These are phyloP conservation scores for Dryobotodes eremita DNA, from an alignment of 2,888 invertebrate species.

Conservation along the genomic window DNA sequence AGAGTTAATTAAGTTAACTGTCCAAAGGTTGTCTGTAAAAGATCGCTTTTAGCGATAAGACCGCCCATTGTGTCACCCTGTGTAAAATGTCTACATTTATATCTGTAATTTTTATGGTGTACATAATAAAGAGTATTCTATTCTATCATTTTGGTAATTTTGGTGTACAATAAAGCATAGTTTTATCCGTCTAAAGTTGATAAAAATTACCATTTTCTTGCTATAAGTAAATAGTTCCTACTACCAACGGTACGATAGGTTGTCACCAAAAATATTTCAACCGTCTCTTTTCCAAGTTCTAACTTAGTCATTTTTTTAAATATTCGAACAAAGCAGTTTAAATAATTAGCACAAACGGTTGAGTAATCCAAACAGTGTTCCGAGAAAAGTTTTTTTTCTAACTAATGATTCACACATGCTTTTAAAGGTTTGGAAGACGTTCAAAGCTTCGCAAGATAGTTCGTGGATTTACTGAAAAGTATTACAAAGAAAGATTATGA, in stretches of 20 bases:
- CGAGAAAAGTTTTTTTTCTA: slow-evolving; percentile 34
- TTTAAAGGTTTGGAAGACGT: slow-evolving; percentile 4
- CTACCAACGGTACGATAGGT: neutral
- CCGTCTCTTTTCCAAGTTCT: neutral
- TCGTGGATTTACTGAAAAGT: slow-evolving; percentile 6
- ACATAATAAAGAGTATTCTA: no score
- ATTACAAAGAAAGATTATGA: slow-evolving; percentile 14
- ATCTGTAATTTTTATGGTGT: no score
- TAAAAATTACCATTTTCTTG: neutral
- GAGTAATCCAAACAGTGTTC: slow-evolving; percentile 56
- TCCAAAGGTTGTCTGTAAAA: no score
- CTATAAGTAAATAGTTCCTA: neutral
- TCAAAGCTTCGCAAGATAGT: neutral
- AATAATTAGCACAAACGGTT: slow-evolving; percentile 42
- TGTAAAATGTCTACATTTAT: no score
- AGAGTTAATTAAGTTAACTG: no score
- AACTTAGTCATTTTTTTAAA: slow-evolving; percentile 44
- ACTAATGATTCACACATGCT: slow-evolving; percentile 47
- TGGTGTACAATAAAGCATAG: neutral
- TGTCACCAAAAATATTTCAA: neutral
- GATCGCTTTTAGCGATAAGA: no score
- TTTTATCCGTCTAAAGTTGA: neutral
- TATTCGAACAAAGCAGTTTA: neutral
- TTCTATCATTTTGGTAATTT: no score
- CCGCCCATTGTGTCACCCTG: no score